Evolutionary conservation across 2,888 invertebrate species (phyloP).

Genomic region (Carabus problematicus): DNA sequence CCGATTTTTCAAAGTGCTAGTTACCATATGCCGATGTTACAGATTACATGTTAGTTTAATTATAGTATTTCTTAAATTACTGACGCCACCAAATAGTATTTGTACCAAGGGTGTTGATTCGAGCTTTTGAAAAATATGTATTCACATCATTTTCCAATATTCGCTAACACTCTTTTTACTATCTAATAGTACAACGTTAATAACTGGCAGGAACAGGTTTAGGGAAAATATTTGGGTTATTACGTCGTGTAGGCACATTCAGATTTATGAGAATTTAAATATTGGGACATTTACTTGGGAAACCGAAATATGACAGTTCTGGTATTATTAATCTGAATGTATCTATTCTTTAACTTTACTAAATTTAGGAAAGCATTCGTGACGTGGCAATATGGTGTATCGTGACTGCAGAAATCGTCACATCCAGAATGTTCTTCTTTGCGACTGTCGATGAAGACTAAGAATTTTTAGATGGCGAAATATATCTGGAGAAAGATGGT

Average conservation of each 20-base stretch:
- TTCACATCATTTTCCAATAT: neutral
- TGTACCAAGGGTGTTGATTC: slow-evolving; percentile 3
- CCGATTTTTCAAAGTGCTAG: neutral
- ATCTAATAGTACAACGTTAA: too few species aligned
- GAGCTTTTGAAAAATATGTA: slow-evolving; percentile 1
- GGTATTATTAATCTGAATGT: too few species aligned
- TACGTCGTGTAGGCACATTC: too few species aligned
- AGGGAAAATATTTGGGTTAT: too few species aligned
- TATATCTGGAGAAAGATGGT: neutral
- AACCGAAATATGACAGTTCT: too few species aligned
- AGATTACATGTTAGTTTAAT: neutral
- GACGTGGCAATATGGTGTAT: neutral
- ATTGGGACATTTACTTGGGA: too few species aligned
- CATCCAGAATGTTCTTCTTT: neutral
- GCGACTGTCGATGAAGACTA: neutral
- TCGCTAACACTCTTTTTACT: too few species aligned
- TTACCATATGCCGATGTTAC: slow-evolving; percentile 1
- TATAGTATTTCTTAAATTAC: neutral
- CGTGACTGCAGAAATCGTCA: neutral
- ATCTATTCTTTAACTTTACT: too few species aligned
- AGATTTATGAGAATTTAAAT: too few species aligned
- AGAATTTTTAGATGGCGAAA: neutral
- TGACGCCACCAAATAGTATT: slow-evolving; percentile 1
- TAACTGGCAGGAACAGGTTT: too few species aligned
- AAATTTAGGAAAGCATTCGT: neutral